Conservation (phyloP, 2,113 vertebrate species). For the Salvator merianae region DNA sequence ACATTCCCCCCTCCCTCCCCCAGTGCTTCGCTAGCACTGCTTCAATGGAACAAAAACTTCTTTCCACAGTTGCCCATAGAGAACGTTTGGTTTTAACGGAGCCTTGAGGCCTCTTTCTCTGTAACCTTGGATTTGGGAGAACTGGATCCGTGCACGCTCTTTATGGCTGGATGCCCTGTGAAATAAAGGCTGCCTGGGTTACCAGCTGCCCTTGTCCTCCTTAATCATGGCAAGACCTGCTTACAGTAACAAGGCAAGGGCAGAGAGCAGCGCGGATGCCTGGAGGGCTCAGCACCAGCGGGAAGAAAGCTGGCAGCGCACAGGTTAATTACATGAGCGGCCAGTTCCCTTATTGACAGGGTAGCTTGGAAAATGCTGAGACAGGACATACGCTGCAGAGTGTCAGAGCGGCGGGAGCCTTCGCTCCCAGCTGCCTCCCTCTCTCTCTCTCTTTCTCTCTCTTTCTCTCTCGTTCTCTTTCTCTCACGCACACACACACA, state of each 20-base stretch:
- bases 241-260: background rate
- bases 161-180: background rate
- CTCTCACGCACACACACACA: background rate
- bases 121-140: background rate
- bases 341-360: slow-evolving; percentile 51
- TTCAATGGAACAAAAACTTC: background rate
- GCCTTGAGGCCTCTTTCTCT: background rate
- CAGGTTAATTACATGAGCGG: slow-evolving; percentile 38
- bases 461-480: background rate
- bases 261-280: background rate
- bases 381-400: slow-evolving; percentile 35
- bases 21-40: background rate
- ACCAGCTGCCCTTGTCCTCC: background rate
- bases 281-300: fast-evolving
- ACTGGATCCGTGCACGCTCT: background rate
- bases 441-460: background rate
- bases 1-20: no score
- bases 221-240: background rate
- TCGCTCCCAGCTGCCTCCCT: slow-evolving; percentile 16
- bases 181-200: background rate
- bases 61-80: background rate
- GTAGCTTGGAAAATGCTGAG: slow-evolving; percentile 48
- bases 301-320: slow-evolving; percentile 33
- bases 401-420: slow-evolving; percentile 20
- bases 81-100: background rate